Evolutionary conservation across 1,140 invertebrate genomes (phyloP), one percentile per base, ranked within the genome.

Genomic region (Temnothorax curvispinosus): DNA sequence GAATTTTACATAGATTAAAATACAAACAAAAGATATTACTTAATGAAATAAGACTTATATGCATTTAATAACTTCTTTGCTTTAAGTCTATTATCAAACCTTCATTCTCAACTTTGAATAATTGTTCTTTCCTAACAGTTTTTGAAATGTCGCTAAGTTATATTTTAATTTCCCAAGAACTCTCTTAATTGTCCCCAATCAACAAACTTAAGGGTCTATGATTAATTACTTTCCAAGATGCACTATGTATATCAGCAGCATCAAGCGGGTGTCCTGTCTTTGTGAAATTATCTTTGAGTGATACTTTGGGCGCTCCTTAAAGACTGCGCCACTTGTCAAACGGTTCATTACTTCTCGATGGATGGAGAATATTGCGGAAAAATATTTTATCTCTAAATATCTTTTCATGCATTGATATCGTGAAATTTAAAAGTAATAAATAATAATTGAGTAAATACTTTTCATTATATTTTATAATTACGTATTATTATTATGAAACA

Each of bases 191-290:
- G 27, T 21, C 3, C 52, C 11, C 32, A 32, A 76, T 50, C 52
- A 56, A 65, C 44, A 41, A 77, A 52, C n/a, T 67, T 38, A 47
- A 64, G 65, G 18, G 6, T 74, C 58, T 72, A 77, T 84, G 78
- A 90, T 90, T 81, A 90, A 90, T 90, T 90, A 89, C 21, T 27
- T 27, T 32, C 18, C 35, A 44, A 65, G 44, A 41, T 72, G 76
- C 58, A 21, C 18, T 74, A 54, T 21, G 21, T 78, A 56, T 15
- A 27, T 32, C 6, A n/a, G 64, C 44, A 52, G 64, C 76, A 21
- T 72, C 72, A 56, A 82, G 56, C 27, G 27, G 41, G 4, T 27
- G 60, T 72, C 7, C 15, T 65, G n/a, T 58, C 65, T 90, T 84
- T 67, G 58, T 58, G 41, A 60, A 87, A 72, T 89, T 84, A 87